Evolutionary conservation across 1,140 invertebrate genomes (phyloP).

Genomic region (Andrena cerasifolii): DNA sequence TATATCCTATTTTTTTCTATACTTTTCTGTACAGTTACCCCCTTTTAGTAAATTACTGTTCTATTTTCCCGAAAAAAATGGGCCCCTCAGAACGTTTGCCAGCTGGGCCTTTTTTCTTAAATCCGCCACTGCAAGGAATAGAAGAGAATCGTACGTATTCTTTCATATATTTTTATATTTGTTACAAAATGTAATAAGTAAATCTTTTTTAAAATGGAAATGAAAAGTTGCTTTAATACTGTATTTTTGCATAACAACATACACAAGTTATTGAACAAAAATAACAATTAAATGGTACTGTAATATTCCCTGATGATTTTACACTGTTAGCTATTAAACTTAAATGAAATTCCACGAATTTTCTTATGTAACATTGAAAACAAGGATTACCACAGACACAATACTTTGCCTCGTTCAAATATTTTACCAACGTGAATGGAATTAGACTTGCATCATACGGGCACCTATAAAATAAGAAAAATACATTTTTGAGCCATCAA

Average conservation of each 20-base stretch:
- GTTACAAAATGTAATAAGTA: conserved; percentile 7
- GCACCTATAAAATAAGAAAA: conserved; percentile 74
- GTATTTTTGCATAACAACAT: conserved; percentile 37
- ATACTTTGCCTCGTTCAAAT: conserved; percentile 84
- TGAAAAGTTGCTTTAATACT: neutral
- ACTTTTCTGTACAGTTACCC: too few species aligned
- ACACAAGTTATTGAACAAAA: conserved; percentile 84
- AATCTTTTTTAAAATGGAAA: neutral
- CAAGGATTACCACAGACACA: conserved; percentile 85
- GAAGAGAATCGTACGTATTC: too few species aligned
- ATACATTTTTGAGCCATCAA: neutral
- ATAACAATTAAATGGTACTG: conserved; percentile 83
- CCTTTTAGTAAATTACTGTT: too few species aligned
- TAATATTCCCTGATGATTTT: conserved; percentile 74
- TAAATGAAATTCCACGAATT: conserved; percentile 76
- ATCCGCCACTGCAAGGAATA: too few species aligned
- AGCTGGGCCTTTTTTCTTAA: too few species aligned
- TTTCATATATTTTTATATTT: neutral
- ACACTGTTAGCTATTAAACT: conserved; percentile 78
- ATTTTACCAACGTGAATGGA: conserved; percentile 84
- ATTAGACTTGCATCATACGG: conserved; percentile 84
- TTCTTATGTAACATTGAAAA: conserved; percentile 80
- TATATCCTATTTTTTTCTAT: too few species aligned
- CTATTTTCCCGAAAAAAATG: too few species aligned
- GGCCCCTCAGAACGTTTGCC: too few species aligned